Evolutionary conservation across 2,113 vertebrate species (phyloP), one percentile per base, ranked within the genome.

Genomic region (Ictalurus furcatus): DNA sequence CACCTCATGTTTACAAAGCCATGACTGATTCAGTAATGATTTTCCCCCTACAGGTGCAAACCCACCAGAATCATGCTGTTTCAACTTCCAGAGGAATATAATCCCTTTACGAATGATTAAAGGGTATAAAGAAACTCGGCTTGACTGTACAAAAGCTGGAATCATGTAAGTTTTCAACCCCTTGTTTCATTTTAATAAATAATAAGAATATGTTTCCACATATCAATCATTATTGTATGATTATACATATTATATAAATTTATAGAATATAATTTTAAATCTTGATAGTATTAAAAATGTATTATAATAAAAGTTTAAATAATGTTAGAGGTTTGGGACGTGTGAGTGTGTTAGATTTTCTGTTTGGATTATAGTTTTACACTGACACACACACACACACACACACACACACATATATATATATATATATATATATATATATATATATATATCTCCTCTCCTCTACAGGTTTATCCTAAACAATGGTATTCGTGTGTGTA

Each of bases 11-110:
- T 84, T 44, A 23, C 4, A 63, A 11, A 67, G 63, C 1, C 9
- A 67, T 67, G 9, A 67, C 1, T 67, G 28, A n/a, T 40, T 65
- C 25, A 9, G 52, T 34, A 17, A 6, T 73, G 12, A 14, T 21
- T 19, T 74, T 74, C 12, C 34, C 9, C 16, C 71, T 40, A 8
- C 71, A 74, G 71, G 23, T 40, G 0, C 9, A 67, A 11, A 12
- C 0, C 2, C 0, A 65, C 25, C 25, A 28, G 25, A 1, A 4
- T 0, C 3, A 4, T 76, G 34, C 37, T 76, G 73, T 76, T 37
- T 21, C 17, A 76, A 7, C 0, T 40, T 40, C 34, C 19, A 21
- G 13, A 40, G 0, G 1, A 9, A 3, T 4, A 4, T 0, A 40
- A 34, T 23, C 8, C 73, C 34, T 9, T 0, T 76, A 21, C 21